Percentiles rank a stretch among this genome's conserved stretches.
phyloP scores from a whole-genome alignment of 2,113 vertebrate species.

The Aspiorhynchus laticeps region DNA sequence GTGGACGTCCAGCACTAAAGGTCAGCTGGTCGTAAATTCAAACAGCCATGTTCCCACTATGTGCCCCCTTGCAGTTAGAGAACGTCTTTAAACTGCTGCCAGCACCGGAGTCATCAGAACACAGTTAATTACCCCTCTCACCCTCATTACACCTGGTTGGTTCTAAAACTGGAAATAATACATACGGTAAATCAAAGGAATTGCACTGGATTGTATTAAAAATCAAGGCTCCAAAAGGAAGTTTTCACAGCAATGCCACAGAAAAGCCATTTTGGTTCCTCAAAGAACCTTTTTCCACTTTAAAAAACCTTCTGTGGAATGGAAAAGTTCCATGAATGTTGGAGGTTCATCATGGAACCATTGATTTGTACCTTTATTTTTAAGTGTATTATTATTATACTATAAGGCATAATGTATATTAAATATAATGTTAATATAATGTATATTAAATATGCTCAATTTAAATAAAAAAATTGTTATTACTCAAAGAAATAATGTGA shows the following conservation, averaged over 20 bases:
- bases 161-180: neutral
- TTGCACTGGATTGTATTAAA: neutral
- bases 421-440: no score
- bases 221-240: neutral
- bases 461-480: no score
- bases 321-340: neutral
- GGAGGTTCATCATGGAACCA: neutral
- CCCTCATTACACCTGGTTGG: neutral
- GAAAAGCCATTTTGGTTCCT: neutral
- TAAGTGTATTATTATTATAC: no score
- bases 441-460: neutral
- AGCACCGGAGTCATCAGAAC: slow-evolving; percentile 1
- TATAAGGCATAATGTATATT: no score
- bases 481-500: no score
- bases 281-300: neutral
- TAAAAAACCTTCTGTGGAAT: neutral
- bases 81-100: slow-evolving; percentile 44
- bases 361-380: neutral
- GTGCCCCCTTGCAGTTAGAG: slow-evolving; percentile 25
- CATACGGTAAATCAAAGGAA: neutral
- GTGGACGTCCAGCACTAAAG: slow-evolving; percentile 12
- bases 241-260: no score
- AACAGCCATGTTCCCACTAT: slow-evolving; percentile 31
- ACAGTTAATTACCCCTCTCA: slow-evolving; percentile 12
- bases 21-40: slow-evolving; percentile 42